Base-by-base conservation (phyloP, 2,888 invertebrate species). In the Oegoconia quadripuncta region DNA sequence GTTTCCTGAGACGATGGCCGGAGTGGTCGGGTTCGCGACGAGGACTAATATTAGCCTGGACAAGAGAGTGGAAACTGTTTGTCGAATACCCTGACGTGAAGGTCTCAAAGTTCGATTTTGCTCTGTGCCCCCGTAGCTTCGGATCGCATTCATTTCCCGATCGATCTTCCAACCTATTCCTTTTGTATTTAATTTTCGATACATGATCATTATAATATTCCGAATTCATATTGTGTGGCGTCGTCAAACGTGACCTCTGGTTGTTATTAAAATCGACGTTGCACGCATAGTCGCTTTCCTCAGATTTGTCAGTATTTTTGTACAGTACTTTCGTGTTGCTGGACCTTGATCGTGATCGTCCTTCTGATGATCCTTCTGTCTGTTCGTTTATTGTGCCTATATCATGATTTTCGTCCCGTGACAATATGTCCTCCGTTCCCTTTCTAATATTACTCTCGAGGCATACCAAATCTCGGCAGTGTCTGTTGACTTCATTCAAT, bases 401-500 rank as follows among this genome's bases (percentile, higher is more conserved):
- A 3, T 53, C 52, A 13, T 56, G 42, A 31, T 44, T 52, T 2
- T 26, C 42, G 5, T 53, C 50, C n/a, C 39, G 40, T 3, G 37
- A 37, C n/a, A 42, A 35, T 4, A 50, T 39, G 27, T 42, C 53
- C 16, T 51, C 55, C 2, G 62, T 59, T 9, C 52, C 53, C 32
- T 47, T 51, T 33, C 48, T 52, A 8, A 64, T 59, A 37, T 41
- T 55, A 23, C 46, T 44, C 22, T 74, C 72, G 6, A 64, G 48
- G 39, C 52, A 52, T 9, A 52, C 47, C 28, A 72, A 53, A 29
- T 73, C 65, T 11, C 56, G 68, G 47, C 70, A 75, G 29, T 76
- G 74, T 41, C 61, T 67, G 47, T 62, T 75, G 18, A 77, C 76
- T 60, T 64, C 64, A 39, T 65, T 64, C 25, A 78, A 52, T 45